These are phyloP conservation scores for Bettongia penicillata DNA, from an alignment of 2,113 vertebrate species.

Conservation along the genomic window DNA sequence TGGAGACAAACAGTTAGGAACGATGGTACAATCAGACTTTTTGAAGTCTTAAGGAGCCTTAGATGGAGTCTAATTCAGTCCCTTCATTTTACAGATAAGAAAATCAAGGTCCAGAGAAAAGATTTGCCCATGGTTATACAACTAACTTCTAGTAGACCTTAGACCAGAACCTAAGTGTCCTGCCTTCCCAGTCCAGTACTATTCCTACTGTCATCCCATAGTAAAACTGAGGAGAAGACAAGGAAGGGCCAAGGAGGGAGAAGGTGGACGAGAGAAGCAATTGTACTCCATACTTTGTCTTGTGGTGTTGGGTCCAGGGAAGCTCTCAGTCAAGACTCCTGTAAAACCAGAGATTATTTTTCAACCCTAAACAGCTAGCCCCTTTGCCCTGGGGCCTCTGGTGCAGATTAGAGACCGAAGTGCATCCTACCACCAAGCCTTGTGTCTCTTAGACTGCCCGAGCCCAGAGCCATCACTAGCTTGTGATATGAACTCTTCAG, in stretches of 20 bases:
- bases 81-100: not conserved
- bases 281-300: constrained; percentile 23
- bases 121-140: not conserved
- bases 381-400: not conserved
- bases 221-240: constrained; percentile 20
- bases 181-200: constrained; percentile 31
- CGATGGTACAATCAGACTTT: constrained; percentile 24
- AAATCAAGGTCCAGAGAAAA: constrained; percentile 34
- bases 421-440: not conserved
- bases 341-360: constrained; percentile 29
- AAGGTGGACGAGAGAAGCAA: constrained; percentile 41
- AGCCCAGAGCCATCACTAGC: not conserved
- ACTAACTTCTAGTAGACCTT: not conserved
- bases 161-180: not conserved
- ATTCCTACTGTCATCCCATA: constrained; percentile 13
- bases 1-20: constrained; percentile 11
- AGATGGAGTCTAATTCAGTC: constrained; percentile 3
- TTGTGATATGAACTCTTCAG: not conserved
- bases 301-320: not conserved
- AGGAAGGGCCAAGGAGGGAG: constrained; percentile 11
- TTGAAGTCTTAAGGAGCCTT: constrained; percentile 10
- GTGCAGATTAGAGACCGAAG: not conserved
- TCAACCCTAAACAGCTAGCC: constrained; percentile 6
- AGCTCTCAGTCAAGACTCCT: not conserved
- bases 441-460: not conserved